Evolutionary conservation across 2,797 vertebrate genomes (phyloP), one percentile per base, ranked within the genome.

Genomic region (Oryzias dopingdopingensis): DNA sequence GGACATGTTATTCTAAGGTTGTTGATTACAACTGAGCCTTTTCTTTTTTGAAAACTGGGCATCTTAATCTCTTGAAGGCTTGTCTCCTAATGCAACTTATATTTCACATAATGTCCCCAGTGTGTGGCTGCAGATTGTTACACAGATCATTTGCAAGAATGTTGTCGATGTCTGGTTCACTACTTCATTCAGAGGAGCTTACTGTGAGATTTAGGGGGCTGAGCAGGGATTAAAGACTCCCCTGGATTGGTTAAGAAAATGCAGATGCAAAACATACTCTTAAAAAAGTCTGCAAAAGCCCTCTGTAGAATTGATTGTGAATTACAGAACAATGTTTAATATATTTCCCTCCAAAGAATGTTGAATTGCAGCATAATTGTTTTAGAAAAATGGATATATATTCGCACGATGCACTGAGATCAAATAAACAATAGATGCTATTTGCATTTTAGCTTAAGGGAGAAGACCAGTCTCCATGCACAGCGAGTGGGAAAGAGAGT

Each of bases 71-170:
- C n/a, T 17, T 6, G 43, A 69, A 74, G 62, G n/a, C 18, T 48
- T 1, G 24, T 22, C 48, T 22, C 24, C 24, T 23, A 45, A 20
- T 43, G 24, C 44, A 32, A 3, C 0, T 2, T n/a, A 2, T 13
- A 0, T 49, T 74, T 70, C 72, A 49, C 58, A 69, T 54, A 56
- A 42, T 2, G 45, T 59, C 24, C 49, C 49, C 20, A 18, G 53
- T 48, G 54, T 44, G 29, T 59, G 22, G 59, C 32, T 42, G 42
- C 47, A 62, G 52, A 74, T 44, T 66, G 26, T 46, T 63, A 20
- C 56, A 32, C 22, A 48, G 44, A 29, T 68, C 20, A 59, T 59
- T 75, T 61, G 52, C 49, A 58, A 13, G 16, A 29, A 22, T 65
- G 37, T 14, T 56, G 42, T 50, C 50, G 49, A 29, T 43, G 51